Evolutionary conservation across 2,797 vertebrate species (phyloP).

Genomic region (Prionace glauca): DNA sequence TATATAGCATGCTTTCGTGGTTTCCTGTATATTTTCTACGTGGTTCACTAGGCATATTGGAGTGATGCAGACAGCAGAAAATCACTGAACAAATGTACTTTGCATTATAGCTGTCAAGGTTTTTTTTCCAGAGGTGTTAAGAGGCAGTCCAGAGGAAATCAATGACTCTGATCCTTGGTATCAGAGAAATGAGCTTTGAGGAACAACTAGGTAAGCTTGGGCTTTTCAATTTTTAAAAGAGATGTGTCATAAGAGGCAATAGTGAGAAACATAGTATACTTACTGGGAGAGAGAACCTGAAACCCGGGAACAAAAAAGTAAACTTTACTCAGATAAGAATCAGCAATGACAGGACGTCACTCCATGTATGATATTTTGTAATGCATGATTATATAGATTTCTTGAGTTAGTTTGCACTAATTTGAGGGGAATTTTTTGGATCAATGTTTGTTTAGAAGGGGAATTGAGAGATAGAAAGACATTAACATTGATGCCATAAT

Average conservation of each 20-base stretch:
- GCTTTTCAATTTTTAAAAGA: not conserved
- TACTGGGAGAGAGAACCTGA: not conserved
- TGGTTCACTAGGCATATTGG: not conserved
- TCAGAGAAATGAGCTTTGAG: constrained; percentile 7
- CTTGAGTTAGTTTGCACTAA: not conserved
- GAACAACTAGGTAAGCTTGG: constrained; percentile 5
- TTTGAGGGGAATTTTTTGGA: not conserved
- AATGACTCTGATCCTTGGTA: not conserved
- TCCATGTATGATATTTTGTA: not conserved
- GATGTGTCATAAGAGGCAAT: not conserved
- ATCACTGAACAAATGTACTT: not conserved
- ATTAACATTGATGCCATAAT: not conserved
- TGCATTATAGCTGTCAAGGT: not conserved
- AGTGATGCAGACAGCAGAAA: not conserved
- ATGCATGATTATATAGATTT: not conserved
- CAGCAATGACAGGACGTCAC: not conserved
- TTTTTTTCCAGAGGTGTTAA: not conserved
- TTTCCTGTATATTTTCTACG: not conserved
- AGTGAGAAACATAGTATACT: not conserved
- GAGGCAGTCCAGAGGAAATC: not conserved
- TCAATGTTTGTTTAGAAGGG: not conserved
- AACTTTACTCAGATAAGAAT: not conserved
- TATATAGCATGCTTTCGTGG: not conserved
- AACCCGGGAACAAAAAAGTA: not conserved
- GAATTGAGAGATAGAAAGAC: not conserved